Evolutionary conservation across 2,888 invertebrate species (phyloP), one percentile per base, ranked within the genome.

Genomic region (Silvanus unidentatus): DNA sequence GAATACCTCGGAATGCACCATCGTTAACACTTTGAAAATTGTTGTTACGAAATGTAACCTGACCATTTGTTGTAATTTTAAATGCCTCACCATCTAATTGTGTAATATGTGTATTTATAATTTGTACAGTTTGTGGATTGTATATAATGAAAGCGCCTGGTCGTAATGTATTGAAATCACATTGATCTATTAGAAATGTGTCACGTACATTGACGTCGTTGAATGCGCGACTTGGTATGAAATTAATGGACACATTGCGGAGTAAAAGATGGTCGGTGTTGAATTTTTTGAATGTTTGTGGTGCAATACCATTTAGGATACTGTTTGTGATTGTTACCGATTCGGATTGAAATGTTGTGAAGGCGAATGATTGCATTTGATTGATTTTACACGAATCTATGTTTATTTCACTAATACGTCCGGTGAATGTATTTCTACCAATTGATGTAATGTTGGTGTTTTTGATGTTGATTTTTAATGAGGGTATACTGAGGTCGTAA

Each of bases 281-380:
- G 62, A 90, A 87, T 69, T 87, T 87, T 62, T 88, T 90, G 60
- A 90, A 88, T 1, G 87, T 80, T 70, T 88, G 81, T 32, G 77
- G 77, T 54, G 84, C 82, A 38, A 88, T 76, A 39, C 73, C 76
- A 34, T 77, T 73, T 36, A 86, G 75, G 2, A 66, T 65, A 44
- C 82, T 81, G 56, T 82, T 76, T 27, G 73, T 74, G 51, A 90
- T 72, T 52, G 79, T 78, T 45, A 89, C 75, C 40, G 75, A 77
- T 55, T 82, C 78, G 10, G 56, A 63, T 47, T 66, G 65, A 35
- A 88, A 76, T 65, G 84, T 86, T 47, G 85, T 83, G 64, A 90
- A 86, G 0, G 87, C 85, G 66, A 84, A 88, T 1, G 88, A 79
- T 56, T 76, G 77, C 45, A 88, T 73, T 43, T 73, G 73, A 15